Conservation (phyloP, 35 echinoderm and acorn worm genomes). For the Holothuria glaberrima region DNA sequence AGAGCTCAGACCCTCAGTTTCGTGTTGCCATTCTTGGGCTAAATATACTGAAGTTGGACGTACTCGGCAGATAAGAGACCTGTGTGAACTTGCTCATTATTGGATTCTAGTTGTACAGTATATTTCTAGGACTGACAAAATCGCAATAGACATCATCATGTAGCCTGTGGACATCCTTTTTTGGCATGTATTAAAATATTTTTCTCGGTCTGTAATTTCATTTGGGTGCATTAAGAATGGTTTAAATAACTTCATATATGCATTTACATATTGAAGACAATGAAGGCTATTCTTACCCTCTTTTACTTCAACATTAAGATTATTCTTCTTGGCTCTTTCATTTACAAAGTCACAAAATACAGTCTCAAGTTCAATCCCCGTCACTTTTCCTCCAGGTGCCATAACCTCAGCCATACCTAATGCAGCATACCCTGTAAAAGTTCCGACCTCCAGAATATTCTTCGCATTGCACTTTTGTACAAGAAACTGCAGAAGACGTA, state of each 20-base stretch:
- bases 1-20: too few species aligned
- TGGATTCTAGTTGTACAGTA: too few species aligned
- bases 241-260: not conserved
- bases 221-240: too few species aligned
- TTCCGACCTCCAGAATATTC: conserved; percentile 25
- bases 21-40: too few species aligned
- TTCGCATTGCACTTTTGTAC: not conserved
- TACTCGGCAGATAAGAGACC: too few species aligned
- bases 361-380: not conserved
- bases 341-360: conserved; percentile 27
- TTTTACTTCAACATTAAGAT: conserved; percentile 25
- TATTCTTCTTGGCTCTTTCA: not conserved
- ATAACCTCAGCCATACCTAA: conserved; percentile 41
- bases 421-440: not conserved
- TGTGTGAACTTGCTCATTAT: too few species aligned
- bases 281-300: not conserved
- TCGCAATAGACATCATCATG: too few species aligned
- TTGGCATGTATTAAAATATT: too few species aligned
- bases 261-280: not conserved
- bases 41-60: too few species aligned
- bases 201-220: too few species aligned
- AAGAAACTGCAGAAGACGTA: conserved; percentile 17
- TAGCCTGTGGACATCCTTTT: too few species aligned
- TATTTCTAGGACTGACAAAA: too few species aligned
- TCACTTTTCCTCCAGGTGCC: conserved; percentile 35